Evolutionary conservation across 2,113 vertebrate species (phyloP).

Genomic region (Bubo bubo): DNA sequence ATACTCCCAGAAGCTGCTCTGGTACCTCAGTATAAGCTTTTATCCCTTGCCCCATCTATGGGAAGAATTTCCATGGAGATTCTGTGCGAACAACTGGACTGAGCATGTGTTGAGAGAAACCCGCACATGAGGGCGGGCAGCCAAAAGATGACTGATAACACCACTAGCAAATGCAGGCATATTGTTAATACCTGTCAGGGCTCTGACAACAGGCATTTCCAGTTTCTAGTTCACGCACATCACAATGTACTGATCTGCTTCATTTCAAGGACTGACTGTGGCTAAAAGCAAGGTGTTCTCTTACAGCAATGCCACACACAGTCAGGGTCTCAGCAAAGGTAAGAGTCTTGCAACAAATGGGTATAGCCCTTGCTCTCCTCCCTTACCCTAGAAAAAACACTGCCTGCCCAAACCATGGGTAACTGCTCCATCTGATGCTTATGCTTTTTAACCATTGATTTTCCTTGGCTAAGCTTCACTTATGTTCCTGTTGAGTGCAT

Average conservation of each 20-base stretch:
- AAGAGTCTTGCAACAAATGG: not conserved
- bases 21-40: not conserved
- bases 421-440: not conserved
- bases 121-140: not conserved
- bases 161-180: slow-evolving; percentile 18
- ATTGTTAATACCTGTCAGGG: slow-evolving; percentile 27
- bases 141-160: slow-evolving; percentile 43
- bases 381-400: not conserved
- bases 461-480: not conserved
- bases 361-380: not conserved
- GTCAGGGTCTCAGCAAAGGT: not conserved
- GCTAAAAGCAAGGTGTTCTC: not conserved
- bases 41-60: not conserved
- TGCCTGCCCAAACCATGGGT: not conserved
- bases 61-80: not conserved
- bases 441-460: slow-evolving; percentile 1
- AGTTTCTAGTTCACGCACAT: slow-evolving; percentile 43
- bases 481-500: not conserved
- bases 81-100: not conserved
- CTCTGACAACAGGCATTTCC: slow-evolving; percentile 64
- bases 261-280: not conserved
- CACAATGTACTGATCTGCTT: not conserved
- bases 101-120: not conserved
- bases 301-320: not conserved
- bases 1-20: not conserved